Evolutionary conservation across 2,113 vertebrate genomes (phyloP), one percentile per base, ranked within the genome.

Genomic region (Cacatua alba): DNA sequence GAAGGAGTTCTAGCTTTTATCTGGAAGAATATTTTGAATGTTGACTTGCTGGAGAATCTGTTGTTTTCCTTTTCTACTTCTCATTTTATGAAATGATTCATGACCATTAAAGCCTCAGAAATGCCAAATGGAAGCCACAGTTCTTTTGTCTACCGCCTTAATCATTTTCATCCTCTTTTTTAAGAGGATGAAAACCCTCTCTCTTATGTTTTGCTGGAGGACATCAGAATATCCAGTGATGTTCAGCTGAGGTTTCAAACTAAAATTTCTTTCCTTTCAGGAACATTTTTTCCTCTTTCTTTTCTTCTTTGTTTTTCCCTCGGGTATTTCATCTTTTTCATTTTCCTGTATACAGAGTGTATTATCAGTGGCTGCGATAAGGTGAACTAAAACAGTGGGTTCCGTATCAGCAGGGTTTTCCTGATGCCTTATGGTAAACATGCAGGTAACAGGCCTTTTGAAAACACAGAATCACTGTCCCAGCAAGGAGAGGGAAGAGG

Each of bases 81-180:
- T 96, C 82, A 75, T 96, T 96, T 95, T 95, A 92, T 92, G 72
- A 94, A 96, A 93, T 96, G 94, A 96, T 97, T 96, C 93, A 96
- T 95, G 92, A 90, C 95, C 79, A 81, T 96, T 97, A 88, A 86
- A 96, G 85, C 93, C 90, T 94, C 95, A 94, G 60, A 97, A 97
- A 97, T 96, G 88, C 92, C 93, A 92, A 96, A 88, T 78, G 79
- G 92, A 97, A 96, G 82, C 95, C 88, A 1, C 94, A 95, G 68
- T 85, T 96, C 94, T 92, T 96, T 96, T 96, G 95, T 96, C 92
- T 96, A 81, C 60, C 62, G 67, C 35, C 68, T 93, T 96, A 96
- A 96, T 97, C 51, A 96, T 92, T 96, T 96, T 97, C 94, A 95
- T 96, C 55, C 72, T 93, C 71, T 88, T 97, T 76, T 96, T 91